These are phyloP conservation scores for Phortica variegata DNA, from an alignment of 1,140 invertebrate species.

Conservation along the genomic window DNA sequence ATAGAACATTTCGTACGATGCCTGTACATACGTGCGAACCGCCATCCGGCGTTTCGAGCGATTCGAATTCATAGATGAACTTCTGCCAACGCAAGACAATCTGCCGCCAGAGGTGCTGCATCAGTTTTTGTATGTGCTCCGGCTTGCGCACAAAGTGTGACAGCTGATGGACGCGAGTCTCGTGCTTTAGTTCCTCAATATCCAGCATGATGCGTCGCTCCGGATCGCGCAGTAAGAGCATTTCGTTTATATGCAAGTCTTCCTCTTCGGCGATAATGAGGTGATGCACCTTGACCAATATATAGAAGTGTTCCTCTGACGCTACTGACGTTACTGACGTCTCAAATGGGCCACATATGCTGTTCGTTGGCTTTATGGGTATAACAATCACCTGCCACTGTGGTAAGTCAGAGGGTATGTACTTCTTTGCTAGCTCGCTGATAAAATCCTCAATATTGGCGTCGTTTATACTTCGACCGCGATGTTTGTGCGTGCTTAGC, in stretches of 20 bases:
- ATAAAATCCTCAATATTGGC: constrained; percentile 77
- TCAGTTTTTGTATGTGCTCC: constrained; percentile 66
- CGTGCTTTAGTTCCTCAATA: constrained; percentile 17
- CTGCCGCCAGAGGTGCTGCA: constrained; percentile 67
- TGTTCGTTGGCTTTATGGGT: constrained; percentile 45
- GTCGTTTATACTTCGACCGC: constrained; percentile 69
- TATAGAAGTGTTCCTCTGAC: constrained; percentile 62
- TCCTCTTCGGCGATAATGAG: constrained; percentile 69
- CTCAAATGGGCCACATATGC: background rate
- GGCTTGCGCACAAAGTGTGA: constrained; percentile 60
- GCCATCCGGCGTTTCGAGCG: constrained; percentile 64
- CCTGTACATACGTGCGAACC: no score
- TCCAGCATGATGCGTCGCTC: constrained; percentile 19
- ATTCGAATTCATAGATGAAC: constrained; percentile 75
- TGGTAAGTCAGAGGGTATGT: constrained; percentile 66
- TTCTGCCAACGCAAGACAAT: constrained; percentile 77
- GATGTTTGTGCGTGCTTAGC: constrained; percentile 63
- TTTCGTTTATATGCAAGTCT: constrained; percentile 70
- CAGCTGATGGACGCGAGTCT: constrained; percentile 17
- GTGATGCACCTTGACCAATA: constrained; percentile 76
- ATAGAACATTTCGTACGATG: no score
- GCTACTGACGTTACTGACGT: constrained; percentile 29
- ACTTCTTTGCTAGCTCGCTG: constrained; percentile 76
- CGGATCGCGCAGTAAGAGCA: constrained; percentile 63
- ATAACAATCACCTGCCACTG: constrained; percentile 82